Evolutionary conservation across 2,113 vertebrate species (phyloP).

Genomic region (Macquaria ambigua): DNA sequence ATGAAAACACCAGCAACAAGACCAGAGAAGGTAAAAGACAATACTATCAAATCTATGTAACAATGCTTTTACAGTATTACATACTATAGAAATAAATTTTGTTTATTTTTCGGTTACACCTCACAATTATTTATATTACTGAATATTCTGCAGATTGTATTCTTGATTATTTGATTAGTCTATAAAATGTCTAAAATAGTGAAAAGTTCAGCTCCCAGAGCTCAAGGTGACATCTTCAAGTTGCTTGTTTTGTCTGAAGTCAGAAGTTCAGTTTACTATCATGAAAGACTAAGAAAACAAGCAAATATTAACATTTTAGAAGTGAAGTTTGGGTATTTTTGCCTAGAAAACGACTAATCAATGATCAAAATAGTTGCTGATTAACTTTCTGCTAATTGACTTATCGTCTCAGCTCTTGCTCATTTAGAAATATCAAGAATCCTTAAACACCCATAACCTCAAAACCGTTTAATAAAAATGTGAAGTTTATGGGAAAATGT

Average conservation of each 20-base stretch:
- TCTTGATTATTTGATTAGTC: neutral
- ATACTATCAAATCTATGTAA: neutral
- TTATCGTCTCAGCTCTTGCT: neutral
- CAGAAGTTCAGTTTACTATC: neutral
- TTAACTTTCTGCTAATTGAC: neutral
- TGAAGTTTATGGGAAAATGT: neutral
- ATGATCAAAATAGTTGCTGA: neutral
- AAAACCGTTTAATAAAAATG: too few species aligned
- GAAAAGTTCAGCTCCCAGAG: too few species aligned
- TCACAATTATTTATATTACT: neutral
- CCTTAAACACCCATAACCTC: neutral
- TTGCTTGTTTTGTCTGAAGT: neutral
- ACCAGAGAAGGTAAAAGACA: conserved; percentile 83
- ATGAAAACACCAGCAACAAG: conserved; percentile 82
- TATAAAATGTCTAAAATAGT: neutral
- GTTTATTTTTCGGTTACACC: too few species aligned
- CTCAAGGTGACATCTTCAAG: neutral
- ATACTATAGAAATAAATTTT: neutral
- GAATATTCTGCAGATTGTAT: neutral
- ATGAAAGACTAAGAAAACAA: neutral
- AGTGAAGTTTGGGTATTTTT: neutral
- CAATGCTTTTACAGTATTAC: neutral
- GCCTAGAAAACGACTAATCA: neutral
- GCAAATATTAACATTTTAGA: neutral
- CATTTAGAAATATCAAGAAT: neutral